phyloP scores from a whole-genome alignment of 2,888 invertebrate genomes.

The Nymphalis urticae region DNA sequence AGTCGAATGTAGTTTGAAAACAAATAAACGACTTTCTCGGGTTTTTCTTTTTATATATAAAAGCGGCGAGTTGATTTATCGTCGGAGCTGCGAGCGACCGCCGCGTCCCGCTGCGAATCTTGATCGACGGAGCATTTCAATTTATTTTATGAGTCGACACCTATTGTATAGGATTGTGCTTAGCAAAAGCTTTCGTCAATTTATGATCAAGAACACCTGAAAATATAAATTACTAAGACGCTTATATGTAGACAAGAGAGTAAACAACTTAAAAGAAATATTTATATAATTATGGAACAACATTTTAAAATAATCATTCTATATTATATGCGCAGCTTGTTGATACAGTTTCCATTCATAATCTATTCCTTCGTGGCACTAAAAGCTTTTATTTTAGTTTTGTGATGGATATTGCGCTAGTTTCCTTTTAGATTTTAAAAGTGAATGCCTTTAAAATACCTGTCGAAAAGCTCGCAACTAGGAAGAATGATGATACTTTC shows the following conservation, averaged over 20 bases:
- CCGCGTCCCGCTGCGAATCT: constrained; percentile 66
- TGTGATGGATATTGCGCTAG: neutral
- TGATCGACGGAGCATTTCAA: constrained; percentile 77
- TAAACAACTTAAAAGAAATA: neutral
- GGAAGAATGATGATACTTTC: constrained; percentile 49
- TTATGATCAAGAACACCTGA: constrained; percentile 27
- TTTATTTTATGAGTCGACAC: constrained; percentile 77
- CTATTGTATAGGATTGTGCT: constrained; percentile 50
- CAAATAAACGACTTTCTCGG: constrained; percentile 75
- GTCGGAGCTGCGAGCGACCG: constrained; percentile 60
- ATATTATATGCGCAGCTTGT: neutral
- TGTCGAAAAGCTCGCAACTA: constrained; percentile 41
- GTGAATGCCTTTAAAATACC: constrained; percentile 33
- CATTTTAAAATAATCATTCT: neutral
- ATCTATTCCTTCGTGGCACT: neutral
- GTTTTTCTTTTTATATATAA: constrained; percentile 70
- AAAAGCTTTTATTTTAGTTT: neutral
- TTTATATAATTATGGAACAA: neutral
- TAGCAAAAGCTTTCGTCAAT: constrained; percentile 25
- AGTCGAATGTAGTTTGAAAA: constrained; percentile 75
- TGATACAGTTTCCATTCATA: neutral
- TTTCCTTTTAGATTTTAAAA: constrained; percentile 16
- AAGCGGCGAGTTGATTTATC: constrained; percentile 78
- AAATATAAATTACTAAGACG: neutral
- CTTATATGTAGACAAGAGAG: neutral